Percentiles rank a stretch among this genome's conserved stretches.
Evolutionary conservation across 2,888 invertebrate genomes (phyloP).

Genomic region (Ashinkailepas kermadecensis): DNA sequence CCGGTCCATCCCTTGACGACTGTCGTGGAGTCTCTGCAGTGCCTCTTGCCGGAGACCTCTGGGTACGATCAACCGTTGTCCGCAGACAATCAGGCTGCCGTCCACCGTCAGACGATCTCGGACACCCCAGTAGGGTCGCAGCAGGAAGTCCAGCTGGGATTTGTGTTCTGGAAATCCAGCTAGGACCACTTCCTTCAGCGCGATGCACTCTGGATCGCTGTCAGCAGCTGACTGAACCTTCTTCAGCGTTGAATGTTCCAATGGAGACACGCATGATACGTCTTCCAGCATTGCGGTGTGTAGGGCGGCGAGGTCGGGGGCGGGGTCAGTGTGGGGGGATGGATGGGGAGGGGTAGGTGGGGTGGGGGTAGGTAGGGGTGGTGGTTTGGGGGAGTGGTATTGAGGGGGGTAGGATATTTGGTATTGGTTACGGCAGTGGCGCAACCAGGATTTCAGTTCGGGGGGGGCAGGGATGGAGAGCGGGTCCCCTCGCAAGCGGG

Average conservation of each 20-base stretch:
- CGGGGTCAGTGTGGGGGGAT: no score
- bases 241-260: constrained; percentile 3
- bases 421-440: no score
- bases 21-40: neutral
- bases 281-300: neutral
- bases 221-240: constrained; percentile 21
- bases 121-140: constrained; percentile 22
- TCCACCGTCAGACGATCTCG: constrained; percentile 1
- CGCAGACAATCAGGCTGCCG: constrained; percentile 15
- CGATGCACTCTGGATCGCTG: neutral
- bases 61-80: neutral
- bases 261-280: neutral
- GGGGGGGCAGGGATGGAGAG: no score
- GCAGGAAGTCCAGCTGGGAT: neutral
- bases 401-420: no score
- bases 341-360: no score
- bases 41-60: neutral
- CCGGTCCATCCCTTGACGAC: neutral
- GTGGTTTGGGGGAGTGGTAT: no score
- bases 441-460: no score
- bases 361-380: no score
- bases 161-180: constrained; percentile 22
- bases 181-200: neutral
- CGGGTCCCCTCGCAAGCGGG: no score
- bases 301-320: no score